Conservation (phyloP, 2,113 vertebrate genomes). For the Anarhynchus alexandrinus region DNA sequence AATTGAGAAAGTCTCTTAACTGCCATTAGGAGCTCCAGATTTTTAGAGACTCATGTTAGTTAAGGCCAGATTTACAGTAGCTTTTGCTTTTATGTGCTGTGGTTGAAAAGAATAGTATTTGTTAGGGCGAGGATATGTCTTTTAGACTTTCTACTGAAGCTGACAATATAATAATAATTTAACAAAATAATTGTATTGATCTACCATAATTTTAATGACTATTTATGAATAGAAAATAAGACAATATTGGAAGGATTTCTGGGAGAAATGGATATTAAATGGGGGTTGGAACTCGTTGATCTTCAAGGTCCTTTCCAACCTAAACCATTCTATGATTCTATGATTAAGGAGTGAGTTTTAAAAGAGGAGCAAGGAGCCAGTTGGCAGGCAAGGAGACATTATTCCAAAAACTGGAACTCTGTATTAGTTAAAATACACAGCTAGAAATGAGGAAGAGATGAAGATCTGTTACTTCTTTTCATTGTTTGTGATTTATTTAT, state of each 20-base stretch:
- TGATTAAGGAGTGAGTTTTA: background rate
- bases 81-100: background rate
- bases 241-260: background rate
- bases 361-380: background rate
- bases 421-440: background rate
- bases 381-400: background rate
- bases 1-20: background rate
- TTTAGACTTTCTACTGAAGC: background rate
- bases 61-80: rapidly evolving
- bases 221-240: background rate
- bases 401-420: background rate
- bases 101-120: background rate
- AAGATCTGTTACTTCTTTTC: background rate
- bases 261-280: background rate
- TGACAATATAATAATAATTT: background rate
- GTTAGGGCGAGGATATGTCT: background rate
- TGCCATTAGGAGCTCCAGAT: background rate
- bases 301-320: no score
- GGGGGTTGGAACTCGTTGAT: no score
- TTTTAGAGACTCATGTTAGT: background rate
- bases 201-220: background rate
- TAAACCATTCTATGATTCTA: no score
- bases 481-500: background rate
- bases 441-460: background rate
- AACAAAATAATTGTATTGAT: background rate